Base-by-base conservation (phyloP, 2,888 invertebrate species). In the Hirtodrosophila confusa region DNA sequence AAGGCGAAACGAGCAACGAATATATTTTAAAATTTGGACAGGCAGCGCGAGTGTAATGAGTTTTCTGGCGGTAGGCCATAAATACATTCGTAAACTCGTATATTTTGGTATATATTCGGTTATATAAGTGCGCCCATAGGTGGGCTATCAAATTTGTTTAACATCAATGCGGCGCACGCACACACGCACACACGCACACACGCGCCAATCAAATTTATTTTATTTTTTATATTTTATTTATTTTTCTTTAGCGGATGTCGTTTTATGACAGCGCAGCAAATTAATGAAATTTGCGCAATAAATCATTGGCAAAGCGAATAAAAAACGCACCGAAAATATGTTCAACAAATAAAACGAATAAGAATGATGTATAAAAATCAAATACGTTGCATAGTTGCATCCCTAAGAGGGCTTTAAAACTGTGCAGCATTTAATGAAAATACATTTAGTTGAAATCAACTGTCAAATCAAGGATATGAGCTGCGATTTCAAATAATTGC, bases 131-230 rank as follows among this genome's bases (percentile, higher is more conserved):
- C 24, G 39, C 33, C 53, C 69, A 77, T 82, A 82, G 80, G 83
- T 85, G 72, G 83, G 69, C 75, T 66, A 82, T 85, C 85, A 85
- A 82, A 79, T 82, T 79, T 79, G 86, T 78, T 84, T 73, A 84
- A 85, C 85, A 65, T 60, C 68, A 68, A 74, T 65, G 64, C 74
- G 65, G 11, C 68, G 49, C 55, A 63, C 65, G 43, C 51, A 64
- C 51, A 57, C 63, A 63, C 63, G 51, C 61, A n/a, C n/a, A n/a
- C 55, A 63, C 65, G 43, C 51, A 64, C 51, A 57, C 63, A 63
- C 63, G 51, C 61, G 62, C 78, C 85, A 84, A 80, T 80, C 80
- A 80, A 80, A 80, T 80, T 84, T 80, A 78, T 80, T 84, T 80
- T 51, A 68, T 78, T 80, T 66, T 62, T 61, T 50, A 43, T 23